Evolutionary conservation across 2,797 vertebrate genomes (phyloP).

Genomic region (Microcaecilia unicolor): DNA sequence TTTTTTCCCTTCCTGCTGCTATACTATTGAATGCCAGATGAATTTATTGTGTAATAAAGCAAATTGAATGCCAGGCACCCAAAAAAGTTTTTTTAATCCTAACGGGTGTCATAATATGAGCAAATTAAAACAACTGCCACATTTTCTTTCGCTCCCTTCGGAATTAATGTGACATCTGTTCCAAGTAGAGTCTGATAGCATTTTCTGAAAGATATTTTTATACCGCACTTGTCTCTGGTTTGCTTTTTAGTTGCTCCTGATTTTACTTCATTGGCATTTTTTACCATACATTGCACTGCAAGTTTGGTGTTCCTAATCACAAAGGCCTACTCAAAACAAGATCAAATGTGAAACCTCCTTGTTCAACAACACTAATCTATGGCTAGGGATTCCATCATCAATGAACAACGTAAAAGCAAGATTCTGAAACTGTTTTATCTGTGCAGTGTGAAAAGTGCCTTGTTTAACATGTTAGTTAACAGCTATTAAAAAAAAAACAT

Average conservation of each 20-base stretch:
- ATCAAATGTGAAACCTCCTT: too few relatives aligned
- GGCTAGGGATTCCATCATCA: too few relatives aligned
- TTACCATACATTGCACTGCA: conserved; percentile 25
- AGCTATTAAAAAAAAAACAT: too few relatives aligned
- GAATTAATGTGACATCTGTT: conserved; percentile 43
- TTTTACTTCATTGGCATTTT: conserved; percentile 36
- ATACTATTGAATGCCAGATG: too few relatives aligned
- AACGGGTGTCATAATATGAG: conserved; percentile 13
- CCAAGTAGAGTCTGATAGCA: conserved; percentile 33
- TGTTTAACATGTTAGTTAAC: too few relatives aligned
- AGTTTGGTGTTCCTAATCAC: conserved; percentile 18
- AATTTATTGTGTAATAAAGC: conserved; percentile 29
- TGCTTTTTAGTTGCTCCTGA: conserved; percentile 28
- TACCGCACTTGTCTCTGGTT: conserved; percentile 30
- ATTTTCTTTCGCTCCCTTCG: conserved; percentile 44
- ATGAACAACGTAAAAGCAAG: too few relatives aligned
- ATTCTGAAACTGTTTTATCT: too few relatives aligned
- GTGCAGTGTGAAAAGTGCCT: too few relatives aligned
- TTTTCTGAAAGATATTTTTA: conserved; percentile 31
- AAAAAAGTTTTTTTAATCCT: conserved; percentile 5
- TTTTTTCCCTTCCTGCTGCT: too few relatives aligned
- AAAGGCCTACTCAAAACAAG: not conserved
- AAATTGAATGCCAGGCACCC: conserved; percentile 13
- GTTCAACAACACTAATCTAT: too few relatives aligned
- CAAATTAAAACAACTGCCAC: conserved; percentile 40